Base-by-base conservation (phyloP, 2,888 invertebrate species). In the Bembecia ichneumoniformis region DNA sequence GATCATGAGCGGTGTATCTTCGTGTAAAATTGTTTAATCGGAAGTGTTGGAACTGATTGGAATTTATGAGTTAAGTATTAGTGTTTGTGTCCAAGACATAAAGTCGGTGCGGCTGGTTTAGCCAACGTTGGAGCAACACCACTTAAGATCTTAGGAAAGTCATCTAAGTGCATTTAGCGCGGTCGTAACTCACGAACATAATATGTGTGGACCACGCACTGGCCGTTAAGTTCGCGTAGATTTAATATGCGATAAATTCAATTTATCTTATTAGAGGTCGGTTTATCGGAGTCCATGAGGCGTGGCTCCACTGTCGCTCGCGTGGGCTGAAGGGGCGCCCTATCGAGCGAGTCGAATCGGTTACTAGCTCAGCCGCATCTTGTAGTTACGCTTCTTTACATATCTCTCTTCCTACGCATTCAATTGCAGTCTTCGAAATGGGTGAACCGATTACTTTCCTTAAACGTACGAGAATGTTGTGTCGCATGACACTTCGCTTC, bases 161-260 rank as follows among this genome's bases (percentile, higher is more conserved):
- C 40, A 62, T 64, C 58, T 64, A 62, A 56, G 61, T 60, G 59
- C 61, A 57, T 63, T 66, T 59, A 63, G 58, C 53, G 50, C 55
- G 53, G 52, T 58, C 59, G 59, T 69, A 67, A 65, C 59, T 73
- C 57, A 66, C 62, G 56, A 55, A 60, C 49, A 66, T 68, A 69
- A 67, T 71, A 64, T 61, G 68, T 63, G 62, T 59, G 61, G 62
- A 59, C 66, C 63, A 70, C 62, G 68, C 62, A 68, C 66, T 58
- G 63, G 62, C 62, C 63, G 66, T 62, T 65, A 61, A 58, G 66
- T 63, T 62, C 63, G 52, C 57, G 61, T 52, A 70, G 75, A 77
- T 77, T 64, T 71, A 69, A 74, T 66, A 66, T 61, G 58, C 68
- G 74, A 77, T 78, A 76, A 72, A 71, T 71, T 67, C 64, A 69